Evolutionary conservation across 92 coral and sea anemone species (phyloP).

Genomic region (Parazoanthus swiftii): DNA sequence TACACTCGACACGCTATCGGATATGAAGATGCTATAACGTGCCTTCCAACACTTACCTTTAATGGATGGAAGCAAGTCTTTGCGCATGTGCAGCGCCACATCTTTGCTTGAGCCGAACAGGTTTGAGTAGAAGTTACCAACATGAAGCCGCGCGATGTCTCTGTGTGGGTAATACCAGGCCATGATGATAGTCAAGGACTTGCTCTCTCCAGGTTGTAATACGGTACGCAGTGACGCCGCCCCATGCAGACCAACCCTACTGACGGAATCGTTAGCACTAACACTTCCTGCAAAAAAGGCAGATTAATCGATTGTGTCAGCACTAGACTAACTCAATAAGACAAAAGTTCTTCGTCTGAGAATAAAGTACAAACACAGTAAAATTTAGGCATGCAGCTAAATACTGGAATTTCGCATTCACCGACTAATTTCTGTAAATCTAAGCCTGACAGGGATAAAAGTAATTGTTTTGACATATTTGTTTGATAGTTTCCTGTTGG

Average conservation of each 20-base stretch:
- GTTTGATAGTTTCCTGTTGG: no score
- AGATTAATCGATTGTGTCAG: background rate
- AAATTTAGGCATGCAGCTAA: no score
- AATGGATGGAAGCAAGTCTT: slow-evolving; percentile 61
- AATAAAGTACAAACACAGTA: background rate
- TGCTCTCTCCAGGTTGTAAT: slow-evolving; percentile 74
- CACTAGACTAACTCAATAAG: background rate
- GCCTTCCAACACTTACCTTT: background rate
- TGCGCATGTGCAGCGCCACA: slow-evolving; percentile 79
- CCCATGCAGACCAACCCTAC: slow-evolving; percentile 64
- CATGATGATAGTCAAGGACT: slow-evolving; percentile 75
- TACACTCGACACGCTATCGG: no score
- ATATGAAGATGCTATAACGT: background rate
- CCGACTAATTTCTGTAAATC: no score
- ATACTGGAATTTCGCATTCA: no score
- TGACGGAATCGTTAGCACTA: slow-evolving; percentile 43
- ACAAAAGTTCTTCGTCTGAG: background rate
- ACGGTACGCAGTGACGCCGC: slow-evolving; percentile 64
- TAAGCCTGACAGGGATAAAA: no score
- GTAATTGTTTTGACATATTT: background rate
- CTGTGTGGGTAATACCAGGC: slow-evolving; percentile 90
- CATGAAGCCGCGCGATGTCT: slow-evolving; percentile 69
- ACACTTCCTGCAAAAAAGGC: slow-evolving; percentile 52
- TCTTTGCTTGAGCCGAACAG: slow-evolving; percentile 75
- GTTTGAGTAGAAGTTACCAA: slow-evolving; percentile 72